phyloP scores from a whole-genome alignment of 2,113 vertebrate genomes.

The Podarcis cretensis region DNA sequence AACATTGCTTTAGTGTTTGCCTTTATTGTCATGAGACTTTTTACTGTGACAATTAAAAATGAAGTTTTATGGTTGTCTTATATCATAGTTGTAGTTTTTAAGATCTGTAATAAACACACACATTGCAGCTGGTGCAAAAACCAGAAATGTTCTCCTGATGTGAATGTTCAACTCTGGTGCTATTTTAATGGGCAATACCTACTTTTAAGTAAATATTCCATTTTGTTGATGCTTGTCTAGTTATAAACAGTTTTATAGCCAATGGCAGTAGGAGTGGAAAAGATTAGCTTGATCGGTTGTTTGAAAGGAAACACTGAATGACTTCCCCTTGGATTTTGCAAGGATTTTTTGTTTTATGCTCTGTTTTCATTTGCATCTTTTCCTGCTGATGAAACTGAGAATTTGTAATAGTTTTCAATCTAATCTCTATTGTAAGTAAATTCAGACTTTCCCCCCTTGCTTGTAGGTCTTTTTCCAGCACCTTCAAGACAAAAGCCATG shows the following conservation, averaged over 20 bases:
- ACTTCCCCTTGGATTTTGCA: neutral
- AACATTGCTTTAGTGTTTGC: conserved; percentile 16
- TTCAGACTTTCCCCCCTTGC: neutral
- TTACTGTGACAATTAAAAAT: conserved; percentile 30
- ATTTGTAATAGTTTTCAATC: neutral
- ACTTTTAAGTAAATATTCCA: conserved; percentile 15
- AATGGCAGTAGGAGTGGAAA: accelerated
- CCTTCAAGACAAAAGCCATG: conserved; percentile 58
- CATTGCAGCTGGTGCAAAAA: neutral
- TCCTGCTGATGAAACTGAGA: neutral
- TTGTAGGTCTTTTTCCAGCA: conserved; percentile 72
- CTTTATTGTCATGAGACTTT: conserved; percentile 26
- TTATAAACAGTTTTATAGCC: accelerated
- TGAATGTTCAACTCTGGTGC: conserved; percentile 13
- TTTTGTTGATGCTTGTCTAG: neutral
- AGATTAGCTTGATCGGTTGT: neutral
- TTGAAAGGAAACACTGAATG: neutral
- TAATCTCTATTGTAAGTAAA: neutral
- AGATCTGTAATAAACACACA: conserved; percentile 23
- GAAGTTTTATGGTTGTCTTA: conserved; percentile 28
- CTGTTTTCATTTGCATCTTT: accelerated
- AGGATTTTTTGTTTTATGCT: accelerated
- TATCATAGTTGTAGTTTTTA: conserved; percentile 32
- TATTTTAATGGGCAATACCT: neutral
- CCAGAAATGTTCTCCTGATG: neutral